A percentile compares a stretch with the other conserved stretches of the same genome.
Conservation (phyloP, 2,113 vertebrate genomes). For the Pangasianodon hypophthalmus region DNA sequence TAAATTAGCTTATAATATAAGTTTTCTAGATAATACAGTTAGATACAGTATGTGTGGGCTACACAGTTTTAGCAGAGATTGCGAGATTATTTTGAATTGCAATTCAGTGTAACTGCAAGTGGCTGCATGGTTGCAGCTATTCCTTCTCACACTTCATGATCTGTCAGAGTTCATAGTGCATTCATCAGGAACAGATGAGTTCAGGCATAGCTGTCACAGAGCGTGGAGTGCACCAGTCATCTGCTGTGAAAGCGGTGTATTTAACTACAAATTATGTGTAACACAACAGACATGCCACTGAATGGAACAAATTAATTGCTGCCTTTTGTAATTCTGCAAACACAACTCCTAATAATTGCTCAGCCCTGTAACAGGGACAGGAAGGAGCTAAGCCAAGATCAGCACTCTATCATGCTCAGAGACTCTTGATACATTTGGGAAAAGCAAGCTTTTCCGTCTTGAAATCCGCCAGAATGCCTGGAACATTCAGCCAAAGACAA, state of each 20-base stretch:
- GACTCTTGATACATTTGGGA: slow-evolving; percentile 4
- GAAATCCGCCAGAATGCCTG: slow-evolving; percentile 7
- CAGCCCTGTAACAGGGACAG: slow-evolving; percentile 14
- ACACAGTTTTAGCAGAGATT: neutral
- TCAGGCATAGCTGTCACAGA: neutral
- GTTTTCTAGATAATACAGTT: neutral
- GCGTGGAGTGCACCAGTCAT: neutral
- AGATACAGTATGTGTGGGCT: neutral
- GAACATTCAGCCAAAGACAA: slow-evolving; percentile 32
- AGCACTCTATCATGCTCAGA: neutral
- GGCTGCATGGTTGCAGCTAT: neutral
- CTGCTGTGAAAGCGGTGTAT: neutral
- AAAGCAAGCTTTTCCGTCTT: slow-evolving; percentile 8
- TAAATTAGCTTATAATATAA: neutral
- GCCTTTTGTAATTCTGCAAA: slow-evolving; percentile 26
- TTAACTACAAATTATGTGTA: slow-evolving; percentile 18
- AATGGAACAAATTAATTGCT: slow-evolving; percentile 32
- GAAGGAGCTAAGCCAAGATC: slow-evolving; percentile 17
- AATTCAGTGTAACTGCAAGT: slow-evolving; percentile 1
- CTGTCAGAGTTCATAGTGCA: slow-evolving; percentile 23
- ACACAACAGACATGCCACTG: slow-evolving; percentile 10
- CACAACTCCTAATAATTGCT: slow-evolving; percentile 20
- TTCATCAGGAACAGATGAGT: slow-evolving; percentile 6
- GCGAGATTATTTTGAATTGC: neutral
- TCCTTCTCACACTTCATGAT: neutral